Evolutionary conservation across 2,888 invertebrate genomes (phyloP).

Genomic region (Ornithoptera alexandrae): DNA sequence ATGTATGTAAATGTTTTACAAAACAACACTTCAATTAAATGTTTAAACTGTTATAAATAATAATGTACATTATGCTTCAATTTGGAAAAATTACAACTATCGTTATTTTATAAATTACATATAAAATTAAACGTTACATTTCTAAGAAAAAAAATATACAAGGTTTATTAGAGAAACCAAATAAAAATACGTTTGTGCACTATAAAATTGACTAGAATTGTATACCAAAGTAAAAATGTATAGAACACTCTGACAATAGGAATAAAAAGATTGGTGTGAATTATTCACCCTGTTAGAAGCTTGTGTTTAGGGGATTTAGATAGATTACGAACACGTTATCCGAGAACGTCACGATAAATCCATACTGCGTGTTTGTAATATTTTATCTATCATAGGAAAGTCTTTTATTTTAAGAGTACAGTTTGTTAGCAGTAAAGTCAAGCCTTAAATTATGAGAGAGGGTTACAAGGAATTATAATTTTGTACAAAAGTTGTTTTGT

Average conservation of each 20-base stretch:
- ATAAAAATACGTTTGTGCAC: not conserved
- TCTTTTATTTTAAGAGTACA: no score
- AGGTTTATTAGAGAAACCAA: no score
- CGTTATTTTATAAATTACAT: no score
- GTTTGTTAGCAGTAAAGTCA: no score
- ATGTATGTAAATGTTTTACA: conserved; percentile 39
- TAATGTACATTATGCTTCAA: not conserved
- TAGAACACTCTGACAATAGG: conserved; percentile 40
- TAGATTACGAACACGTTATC: conserved; percentile 75
- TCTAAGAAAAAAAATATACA: no score
- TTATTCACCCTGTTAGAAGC: conserved; percentile 70
- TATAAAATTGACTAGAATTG: not conserved
- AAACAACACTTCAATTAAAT: conserved; percentile 31
- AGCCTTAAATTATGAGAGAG: no score
- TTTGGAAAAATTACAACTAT: no score
- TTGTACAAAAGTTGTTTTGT: no score
- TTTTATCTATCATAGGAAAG: not conserved
- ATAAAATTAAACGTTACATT: no score
- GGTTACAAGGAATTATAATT: no score
- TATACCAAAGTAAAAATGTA: conserved; percentile 1
- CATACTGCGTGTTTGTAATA: conserved; percentile 42
- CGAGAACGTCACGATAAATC: conserved; percentile 73
- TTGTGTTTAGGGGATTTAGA: conserved; percentile 62
- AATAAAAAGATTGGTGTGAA: conserved; percentile 58
- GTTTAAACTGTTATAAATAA: not conserved